Evolutionary conservation across 2,888 invertebrate genomes (phyloP).

Genomic region (Artemia sp.): DNA sequence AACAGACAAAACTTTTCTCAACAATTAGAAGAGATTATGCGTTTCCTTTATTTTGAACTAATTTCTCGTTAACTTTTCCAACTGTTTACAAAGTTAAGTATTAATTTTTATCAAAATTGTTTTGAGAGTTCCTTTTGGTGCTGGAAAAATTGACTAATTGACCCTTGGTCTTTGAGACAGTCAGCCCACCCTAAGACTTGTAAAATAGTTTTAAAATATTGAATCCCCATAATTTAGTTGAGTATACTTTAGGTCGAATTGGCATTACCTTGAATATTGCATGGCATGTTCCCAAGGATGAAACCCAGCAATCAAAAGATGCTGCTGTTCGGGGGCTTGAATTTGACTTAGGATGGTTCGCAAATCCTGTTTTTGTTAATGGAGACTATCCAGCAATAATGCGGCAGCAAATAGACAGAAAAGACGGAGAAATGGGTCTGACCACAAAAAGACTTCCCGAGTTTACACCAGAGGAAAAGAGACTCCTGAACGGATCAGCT

Average conservation of each 20-base stretch:
- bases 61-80: too few species aligned
- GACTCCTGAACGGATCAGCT: conserved; percentile 33
- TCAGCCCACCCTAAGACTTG: too few species aligned
- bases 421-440: conserved; percentile 44
- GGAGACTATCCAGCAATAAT: conserved; percentile 51
- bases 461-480: conserved; percentile 44
- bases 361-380: conserved; percentile 45
- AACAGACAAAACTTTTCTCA: too few species aligned
- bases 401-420: conserved; percentile 32
- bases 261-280: conserved; percentile 26
- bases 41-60: too few species aligned
- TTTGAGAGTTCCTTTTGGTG: too few species aligned
- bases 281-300: conserved; percentile 25
- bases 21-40: too few species aligned
- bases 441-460: conserved; percentile 43
- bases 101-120: too few species aligned
- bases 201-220: too few species aligned
- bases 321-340: conserved; percentile 25
- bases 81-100: too few species aligned
- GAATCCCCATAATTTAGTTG: background rate
- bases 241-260: conserved; percentile 23
- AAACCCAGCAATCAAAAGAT: conserved; percentile 22
- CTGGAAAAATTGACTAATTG: too few species aligned
- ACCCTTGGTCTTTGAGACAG: too few species aligned
- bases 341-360: conserved; percentile 41